Conservation (phyloP, 2,113 vertebrate species). For the Saccopteryx leptura region DNA sequence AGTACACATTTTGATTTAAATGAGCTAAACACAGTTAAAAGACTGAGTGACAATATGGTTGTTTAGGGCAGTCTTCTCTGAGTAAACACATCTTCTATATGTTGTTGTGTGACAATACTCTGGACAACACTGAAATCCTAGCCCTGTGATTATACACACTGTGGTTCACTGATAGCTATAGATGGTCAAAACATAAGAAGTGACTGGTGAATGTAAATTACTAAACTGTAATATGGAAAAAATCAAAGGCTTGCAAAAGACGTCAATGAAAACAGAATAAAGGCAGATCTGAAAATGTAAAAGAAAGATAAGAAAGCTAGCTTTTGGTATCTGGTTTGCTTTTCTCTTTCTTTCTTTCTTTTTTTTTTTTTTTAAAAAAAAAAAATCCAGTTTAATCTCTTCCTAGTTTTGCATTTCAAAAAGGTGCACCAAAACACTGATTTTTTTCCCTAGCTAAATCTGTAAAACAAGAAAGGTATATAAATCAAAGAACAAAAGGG, state of each 20-base stretch:
- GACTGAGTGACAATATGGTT: slow-evolving; percentile 77
- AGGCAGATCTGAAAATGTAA: slow-evolving; percentile 85
- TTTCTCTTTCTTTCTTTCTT: background rate
- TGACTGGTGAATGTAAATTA: slow-evolving; percentile 87
- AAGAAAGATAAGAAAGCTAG: slow-evolving; percentile 76
- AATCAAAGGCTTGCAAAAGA: slow-evolving; percentile 87
- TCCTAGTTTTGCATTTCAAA: slow-evolving; percentile 92
- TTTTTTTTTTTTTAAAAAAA: background rate
- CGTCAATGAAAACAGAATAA: slow-evolving; percentile 87
- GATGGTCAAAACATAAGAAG: slow-evolving; percentile 79
- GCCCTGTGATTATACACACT: slow-evolving; percentile 79
- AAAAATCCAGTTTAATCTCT: slow-evolving; percentile 90
- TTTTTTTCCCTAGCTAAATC: slow-evolving; percentile 90
- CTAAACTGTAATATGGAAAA: slow-evolving; percentile 83
- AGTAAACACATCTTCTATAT: slow-evolving; percentile 80
- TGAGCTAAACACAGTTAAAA: slow-evolving; percentile 81
- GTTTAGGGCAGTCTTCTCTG: slow-evolving; percentile 73
- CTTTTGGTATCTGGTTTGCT: slow-evolving; percentile 88
- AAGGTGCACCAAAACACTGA: slow-evolving; percentile 92
- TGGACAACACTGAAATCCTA: slow-evolving; percentile 84
- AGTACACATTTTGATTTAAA: slow-evolving; percentile 85
- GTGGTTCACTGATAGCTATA: slow-evolving; percentile 86
- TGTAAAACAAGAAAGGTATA: slow-evolving; percentile 90
- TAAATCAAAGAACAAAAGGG: slow-evolving; percentile 88
- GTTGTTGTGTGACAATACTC: slow-evolving; percentile 57